Conservation (phyloP, 37 sponge, comb jelly and placozoan species). For the Cladorhizidae sp. region DNA sequence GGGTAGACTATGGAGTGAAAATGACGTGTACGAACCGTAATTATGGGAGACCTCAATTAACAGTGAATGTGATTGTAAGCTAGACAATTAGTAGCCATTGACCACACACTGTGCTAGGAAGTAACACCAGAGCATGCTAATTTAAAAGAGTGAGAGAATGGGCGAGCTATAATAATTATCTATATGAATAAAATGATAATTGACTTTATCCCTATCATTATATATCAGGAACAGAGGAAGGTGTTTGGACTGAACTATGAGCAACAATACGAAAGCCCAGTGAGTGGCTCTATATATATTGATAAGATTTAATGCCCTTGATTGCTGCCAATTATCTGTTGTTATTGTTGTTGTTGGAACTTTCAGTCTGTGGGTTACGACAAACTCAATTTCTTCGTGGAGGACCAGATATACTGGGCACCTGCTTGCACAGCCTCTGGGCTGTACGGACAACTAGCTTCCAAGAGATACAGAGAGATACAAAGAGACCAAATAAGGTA, state of each 20-base stretch:
- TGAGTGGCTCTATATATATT: not conserved
- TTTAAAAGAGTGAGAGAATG: too few relatives aligned
- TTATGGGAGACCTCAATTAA: too few relatives aligned
- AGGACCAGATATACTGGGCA: conserved; percentile 46
- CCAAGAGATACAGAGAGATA: conserved; percentile 58
- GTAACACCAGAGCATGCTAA: too few relatives aligned
- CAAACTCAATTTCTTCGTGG: conserved; percentile 41
- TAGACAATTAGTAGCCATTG: too few relatives aligned
- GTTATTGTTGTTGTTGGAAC: not conserved
- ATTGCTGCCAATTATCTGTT: not conserved
- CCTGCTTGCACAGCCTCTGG: conserved; percentile 51
- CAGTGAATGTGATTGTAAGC: too few relatives aligned
- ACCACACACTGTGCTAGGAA: too few relatives aligned
- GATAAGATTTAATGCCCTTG: too few relatives aligned
- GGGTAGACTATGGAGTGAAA: too few relatives aligned
- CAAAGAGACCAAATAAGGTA: conserved; percentile 32
- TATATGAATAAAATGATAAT: too few relatives aligned
- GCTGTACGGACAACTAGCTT: conserved; percentile 46
- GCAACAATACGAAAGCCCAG: not conserved
- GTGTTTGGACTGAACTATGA: conserved; percentile 20
- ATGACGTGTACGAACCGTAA: too few relatives aligned
- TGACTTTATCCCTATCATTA: too few relatives aligned
- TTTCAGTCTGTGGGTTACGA: not conserved
- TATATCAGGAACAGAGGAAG: conserved; percentile 15
- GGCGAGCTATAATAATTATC: too few relatives aligned